Conservation (phyloP, 2,888 invertebrate species). For the Leptopterna dolabrata region DNA sequence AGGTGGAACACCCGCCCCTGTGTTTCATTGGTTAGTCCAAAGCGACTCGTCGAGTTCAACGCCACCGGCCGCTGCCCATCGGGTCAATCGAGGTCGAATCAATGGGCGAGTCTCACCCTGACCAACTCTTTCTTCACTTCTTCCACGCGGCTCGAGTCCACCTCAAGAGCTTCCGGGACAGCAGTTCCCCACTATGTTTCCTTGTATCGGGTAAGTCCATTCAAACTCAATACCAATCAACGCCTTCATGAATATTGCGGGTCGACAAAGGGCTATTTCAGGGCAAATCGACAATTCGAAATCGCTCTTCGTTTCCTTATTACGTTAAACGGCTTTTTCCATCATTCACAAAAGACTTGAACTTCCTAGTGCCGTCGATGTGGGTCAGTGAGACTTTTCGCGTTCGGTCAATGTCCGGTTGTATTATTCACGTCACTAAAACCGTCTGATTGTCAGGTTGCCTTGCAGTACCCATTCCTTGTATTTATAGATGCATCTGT, state of each 20-base stretch:
- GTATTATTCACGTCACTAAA: not conserved
- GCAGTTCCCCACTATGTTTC: constrained; percentile 8
- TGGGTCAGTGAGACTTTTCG: not conserved
- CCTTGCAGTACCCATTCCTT: too few relatives aligned
- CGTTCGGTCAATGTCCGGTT: not conserved
- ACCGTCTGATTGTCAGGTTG: too few relatives aligned
- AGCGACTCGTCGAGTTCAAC: constrained; percentile 7
- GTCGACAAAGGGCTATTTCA: not conserved
- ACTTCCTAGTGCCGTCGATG: not conserved
- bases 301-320: not conserved
- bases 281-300: not conserved
- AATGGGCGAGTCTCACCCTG: constrained; percentile 8
- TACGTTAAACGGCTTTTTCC: not conserved
- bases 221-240: not conserved
- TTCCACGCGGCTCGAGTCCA: not conserved
- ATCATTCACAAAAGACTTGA: not conserved
- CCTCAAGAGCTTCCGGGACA: not conserved
- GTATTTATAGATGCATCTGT: too few relatives aligned
- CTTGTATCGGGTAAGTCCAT: constrained; percentile 3
- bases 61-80: constrained; percentile 1
- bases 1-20: not conserved
- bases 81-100: constrained; percentile 44
- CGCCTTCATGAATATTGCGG: not conserved
- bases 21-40: not conserved
- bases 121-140: not conserved